Conservation (phyloP, 2,888 invertebrate genomes). For the Chalcis sispes region DNA sequence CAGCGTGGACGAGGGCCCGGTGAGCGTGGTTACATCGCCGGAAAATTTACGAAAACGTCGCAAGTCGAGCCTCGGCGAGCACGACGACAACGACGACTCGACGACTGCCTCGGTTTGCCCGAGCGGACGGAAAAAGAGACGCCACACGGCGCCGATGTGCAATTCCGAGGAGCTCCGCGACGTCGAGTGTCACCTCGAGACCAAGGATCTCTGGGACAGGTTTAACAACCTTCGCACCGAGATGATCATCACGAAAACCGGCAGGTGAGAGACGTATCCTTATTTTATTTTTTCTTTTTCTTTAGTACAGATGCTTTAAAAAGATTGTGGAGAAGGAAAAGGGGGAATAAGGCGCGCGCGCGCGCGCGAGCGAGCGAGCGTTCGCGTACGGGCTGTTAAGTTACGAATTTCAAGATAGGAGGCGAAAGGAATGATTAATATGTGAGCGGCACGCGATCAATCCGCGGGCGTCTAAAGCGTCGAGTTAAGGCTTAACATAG, state of each 20-base stretch:
- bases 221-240: conserved; percentile 87
- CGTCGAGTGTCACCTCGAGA: conserved; percentile 86
- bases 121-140: conserved; percentile 28
- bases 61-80: conserved; percentile 13
- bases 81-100: conserved; percentile 60
- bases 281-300: neutral
- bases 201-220: conserved; percentile 89
- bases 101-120: conserved; percentile 65
- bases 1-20: conserved; percentile 77
- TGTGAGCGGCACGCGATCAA: conserved; percentile 45
- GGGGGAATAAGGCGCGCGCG: neutral
- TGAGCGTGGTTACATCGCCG: conserved; percentile 40
- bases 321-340: neutral
- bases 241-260: conserved; percentile 92
- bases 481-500: too few relatives aligned
- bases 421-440: conserved; percentile 47
- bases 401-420: conserved; percentile 46
- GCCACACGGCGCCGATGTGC: conserved; percentile 70
- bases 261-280: conserved; percentile 80
- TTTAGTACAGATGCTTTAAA: neutral
- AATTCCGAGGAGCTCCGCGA: conserved; percentile 78
- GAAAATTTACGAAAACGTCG: conserved; percentile 40
- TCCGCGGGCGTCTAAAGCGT: too few relatives aligned
- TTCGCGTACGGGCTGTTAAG: conserved; percentile 1
- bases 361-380: neutral